phyloP scores from a whole-genome alignment of 1,140 invertebrate genomes.

The Frieseomelitta varia region DNA sequence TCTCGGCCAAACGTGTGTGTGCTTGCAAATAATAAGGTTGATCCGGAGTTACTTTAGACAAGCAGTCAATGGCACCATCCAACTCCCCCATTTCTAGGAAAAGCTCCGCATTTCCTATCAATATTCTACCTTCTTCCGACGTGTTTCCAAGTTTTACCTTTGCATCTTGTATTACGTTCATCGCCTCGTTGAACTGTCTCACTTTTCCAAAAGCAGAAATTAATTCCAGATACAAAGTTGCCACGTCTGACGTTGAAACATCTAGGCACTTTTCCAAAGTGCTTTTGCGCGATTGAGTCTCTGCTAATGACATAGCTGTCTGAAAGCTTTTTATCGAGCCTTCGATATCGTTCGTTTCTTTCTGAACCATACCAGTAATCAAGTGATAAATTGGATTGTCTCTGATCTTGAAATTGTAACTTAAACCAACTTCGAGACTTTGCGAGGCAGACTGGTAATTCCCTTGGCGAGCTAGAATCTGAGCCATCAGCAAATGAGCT shows the following conservation, averaged over 20 bases:
- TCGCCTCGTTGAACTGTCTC: conserved; percentile 90
- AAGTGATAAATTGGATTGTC: conserved; percentile 96
- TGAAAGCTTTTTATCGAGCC: conserved; percentile 90
- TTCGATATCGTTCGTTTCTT: conserved; percentile 87
- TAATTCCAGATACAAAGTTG: conserved; percentile 94
- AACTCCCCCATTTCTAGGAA: conserved; percentile 90
- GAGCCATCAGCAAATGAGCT: conserved; percentile 93
- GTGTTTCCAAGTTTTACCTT: conserved; percentile 89
- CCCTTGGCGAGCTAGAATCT: conserved; percentile 89
- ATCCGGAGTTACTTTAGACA: conserved; percentile 89
- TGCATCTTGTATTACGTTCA: conserved; percentile 91
- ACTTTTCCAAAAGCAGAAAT: conserved; percentile 89
- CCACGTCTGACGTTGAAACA: conserved; percentile 87
- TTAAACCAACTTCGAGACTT: conserved; percentile 93
- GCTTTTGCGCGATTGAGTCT: conserved; percentile 44
- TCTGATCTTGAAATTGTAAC: conserved; percentile 94
- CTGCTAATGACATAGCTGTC: conserved; percentile 85
- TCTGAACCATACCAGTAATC: conserved; percentile 91
- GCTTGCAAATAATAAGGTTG: conserved; percentile 94
- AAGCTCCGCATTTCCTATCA: conserved; percentile 93
- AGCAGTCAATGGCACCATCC: conserved; percentile 90
- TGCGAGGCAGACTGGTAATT: conserved; percentile 91
- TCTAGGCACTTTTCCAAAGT: conserved; percentile 71
- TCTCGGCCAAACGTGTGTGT: conserved; percentile 94
- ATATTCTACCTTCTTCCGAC: conserved; percentile 91